These are phyloP conservation scores for Addax nasomaculatus DNA, from an alignment of 2,113 vertebrate species.

Conservation along the genomic window DNA sequence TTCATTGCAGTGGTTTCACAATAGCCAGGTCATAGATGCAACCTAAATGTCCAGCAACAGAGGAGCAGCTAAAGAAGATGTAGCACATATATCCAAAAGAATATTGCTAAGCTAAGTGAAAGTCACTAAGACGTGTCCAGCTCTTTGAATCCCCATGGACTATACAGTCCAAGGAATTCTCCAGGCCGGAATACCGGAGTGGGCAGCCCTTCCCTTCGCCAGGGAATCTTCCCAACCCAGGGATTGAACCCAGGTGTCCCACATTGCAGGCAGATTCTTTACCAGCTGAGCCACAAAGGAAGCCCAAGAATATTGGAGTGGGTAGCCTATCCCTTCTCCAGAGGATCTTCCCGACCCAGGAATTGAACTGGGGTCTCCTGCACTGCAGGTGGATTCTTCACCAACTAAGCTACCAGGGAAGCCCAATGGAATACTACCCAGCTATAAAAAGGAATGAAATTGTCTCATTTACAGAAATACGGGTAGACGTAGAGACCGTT, in stretches of 20 bases:
- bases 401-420: neutral
- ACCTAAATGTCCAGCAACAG: neutral
- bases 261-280: neutral
- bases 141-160: neutral
- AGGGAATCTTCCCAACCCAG: neutral
- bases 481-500: neutral
- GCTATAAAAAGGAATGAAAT: neutral
- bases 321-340: neutral
- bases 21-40: neutral
- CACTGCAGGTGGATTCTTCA: neutral
- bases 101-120: neutral
- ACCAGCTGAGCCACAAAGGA: neutral
- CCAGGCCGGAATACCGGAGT: neutral
- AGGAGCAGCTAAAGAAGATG: neutral
- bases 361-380: neutral
- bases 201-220: neutral
- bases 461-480: neutral
- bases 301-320: neutral
- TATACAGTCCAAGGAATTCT: neutral
- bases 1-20: neutral
- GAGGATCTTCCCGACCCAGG: fast-evolving
- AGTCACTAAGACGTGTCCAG: neutral
- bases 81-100: neutral
- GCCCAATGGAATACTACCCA: neutral
- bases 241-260: neutral